Evolutionary conservation across 2,888 invertebrate genomes (phyloP).

Genomic region (Pyrgus malvae): DNA sequence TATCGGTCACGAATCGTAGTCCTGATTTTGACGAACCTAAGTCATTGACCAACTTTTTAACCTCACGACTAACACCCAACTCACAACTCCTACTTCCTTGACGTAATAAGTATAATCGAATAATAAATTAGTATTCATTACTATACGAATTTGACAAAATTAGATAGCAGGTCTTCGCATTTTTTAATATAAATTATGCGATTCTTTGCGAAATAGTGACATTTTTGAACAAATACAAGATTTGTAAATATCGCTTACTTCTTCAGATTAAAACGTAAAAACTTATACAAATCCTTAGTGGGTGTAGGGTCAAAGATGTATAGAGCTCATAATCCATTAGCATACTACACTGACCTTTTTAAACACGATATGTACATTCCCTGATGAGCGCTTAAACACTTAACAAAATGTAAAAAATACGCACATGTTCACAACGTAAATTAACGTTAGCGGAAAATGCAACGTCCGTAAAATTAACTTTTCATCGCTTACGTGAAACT

Average conservation of each 20-base stretch:
- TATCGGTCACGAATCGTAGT: neutral
- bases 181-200: constrained; percentile 5
- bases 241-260: too few relatives aligned
- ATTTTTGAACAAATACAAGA: too few relatives aligned
- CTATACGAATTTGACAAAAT: neutral
- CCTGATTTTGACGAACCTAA: constrained; percentile 1
- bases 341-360: neutral
- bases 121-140: constrained; percentile 15
- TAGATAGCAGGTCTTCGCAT: constrained; percentile 3
- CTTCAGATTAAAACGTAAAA: too few relatives aligned
- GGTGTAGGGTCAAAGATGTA: neutral
- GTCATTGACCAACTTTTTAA: constrained; percentile 14
- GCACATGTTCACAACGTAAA: constrained; percentile 2
- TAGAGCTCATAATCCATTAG: constrained; percentile 2
- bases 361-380: too few relatives aligned
- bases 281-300: neutral
- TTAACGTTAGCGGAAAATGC: constrained; percentile 20
- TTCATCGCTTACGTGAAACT: constrained; percentile 8
- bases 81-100: constrained; percentile 17
- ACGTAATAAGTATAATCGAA: constrained; percentile 14
- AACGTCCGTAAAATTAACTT: constrained; percentile 14
- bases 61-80: neutral
- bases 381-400: too few relatives aligned
- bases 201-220: constrained; percentile 13
- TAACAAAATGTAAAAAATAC: neutral